These are phyloP conservation scores for Pipistrellus kuhlii DNA, from an alignment of 2,797 vertebrate species.

Conservation along the genomic window DNA sequence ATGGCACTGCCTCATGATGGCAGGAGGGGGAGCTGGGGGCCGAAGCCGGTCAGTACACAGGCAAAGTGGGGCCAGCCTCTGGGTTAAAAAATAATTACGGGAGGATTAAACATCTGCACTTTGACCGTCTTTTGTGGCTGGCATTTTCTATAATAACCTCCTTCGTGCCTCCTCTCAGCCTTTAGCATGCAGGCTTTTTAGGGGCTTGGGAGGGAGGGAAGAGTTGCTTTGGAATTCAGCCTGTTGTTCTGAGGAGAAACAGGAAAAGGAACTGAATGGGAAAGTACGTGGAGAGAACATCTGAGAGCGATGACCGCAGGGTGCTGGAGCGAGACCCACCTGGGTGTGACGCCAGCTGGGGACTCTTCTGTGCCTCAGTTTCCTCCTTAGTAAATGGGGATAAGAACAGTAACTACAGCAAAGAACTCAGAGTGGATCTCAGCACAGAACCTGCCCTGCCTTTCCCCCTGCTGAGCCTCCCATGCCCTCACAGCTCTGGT, in stretches of 20 bases:
- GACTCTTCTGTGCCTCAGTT: neutral
- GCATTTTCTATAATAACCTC: neutral
- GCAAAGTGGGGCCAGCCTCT: neutral
- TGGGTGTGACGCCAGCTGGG: neutral
- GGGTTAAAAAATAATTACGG: neutral
- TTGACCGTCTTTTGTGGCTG: neutral
- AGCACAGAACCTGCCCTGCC: neutral
- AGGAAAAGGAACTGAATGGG: neutral
- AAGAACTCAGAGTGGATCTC: neutral
- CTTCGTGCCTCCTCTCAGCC: neutral
- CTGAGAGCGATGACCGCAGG: accelerated
- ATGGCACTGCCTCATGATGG: neutral
- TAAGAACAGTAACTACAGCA: neutral
- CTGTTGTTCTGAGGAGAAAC: neutral
- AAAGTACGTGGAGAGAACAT: neutral
- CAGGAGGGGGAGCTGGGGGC: neutral
- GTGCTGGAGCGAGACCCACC: accelerated
- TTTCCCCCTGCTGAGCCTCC: neutral
- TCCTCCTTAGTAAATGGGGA: neutral
- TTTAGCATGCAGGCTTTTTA: neutral
- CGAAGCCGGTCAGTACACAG: neutral
- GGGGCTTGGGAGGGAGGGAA: neutral
- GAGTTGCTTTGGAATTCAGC: neutral
- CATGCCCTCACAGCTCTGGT: neutral
- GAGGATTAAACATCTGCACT: neutral